Evolutionary conservation across 2,113 vertebrate species (phyloP).

Genomic region (Sprattus sprattus): DNA sequence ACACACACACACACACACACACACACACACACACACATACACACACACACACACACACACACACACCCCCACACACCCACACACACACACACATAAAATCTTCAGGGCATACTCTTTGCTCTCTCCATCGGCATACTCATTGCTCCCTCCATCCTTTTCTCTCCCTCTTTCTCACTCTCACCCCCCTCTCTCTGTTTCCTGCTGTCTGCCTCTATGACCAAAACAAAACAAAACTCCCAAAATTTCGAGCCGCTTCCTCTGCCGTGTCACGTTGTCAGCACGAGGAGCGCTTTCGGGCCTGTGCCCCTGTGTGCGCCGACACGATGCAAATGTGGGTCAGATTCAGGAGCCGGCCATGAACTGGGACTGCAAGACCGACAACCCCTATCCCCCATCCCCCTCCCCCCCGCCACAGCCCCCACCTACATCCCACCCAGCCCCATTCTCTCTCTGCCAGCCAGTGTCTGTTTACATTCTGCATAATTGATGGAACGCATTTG

Average conservation of each 20-base stretch:
- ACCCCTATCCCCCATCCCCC: too few species aligned
- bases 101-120: too few species aligned
- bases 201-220: background rate
- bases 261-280: slow-evolving; percentile 4
- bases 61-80: too few species aligned
- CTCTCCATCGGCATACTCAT: background rate
- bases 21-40: too few species aligned
- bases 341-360: background rate
- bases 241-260: background rate
- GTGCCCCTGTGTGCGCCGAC: background rate
- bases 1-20: background rate
- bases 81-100: background rate
- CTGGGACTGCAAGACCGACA: background rate
- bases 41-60: too few species aligned
- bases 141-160: background rate
- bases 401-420: background rate
- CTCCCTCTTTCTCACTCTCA: background rate
- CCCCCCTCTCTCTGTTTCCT: background rate
- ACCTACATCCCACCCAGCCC: background rate
- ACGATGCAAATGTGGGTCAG: slow-evolving; percentile 22
- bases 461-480: slow-evolving; percentile 28
- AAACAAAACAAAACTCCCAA: background rate
- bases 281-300: background rate
- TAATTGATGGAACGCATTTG: slow-evolving; percentile 23
- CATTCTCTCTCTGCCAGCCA: slow-evolving; percentile 6